Percentiles rank a stretch among this genome's conserved stretches.
These are phyloP conservation scores for Lutra lutra DNA, from an alignment of 2,797 vertebrate genomes.

Conservation along the genomic window DNA sequence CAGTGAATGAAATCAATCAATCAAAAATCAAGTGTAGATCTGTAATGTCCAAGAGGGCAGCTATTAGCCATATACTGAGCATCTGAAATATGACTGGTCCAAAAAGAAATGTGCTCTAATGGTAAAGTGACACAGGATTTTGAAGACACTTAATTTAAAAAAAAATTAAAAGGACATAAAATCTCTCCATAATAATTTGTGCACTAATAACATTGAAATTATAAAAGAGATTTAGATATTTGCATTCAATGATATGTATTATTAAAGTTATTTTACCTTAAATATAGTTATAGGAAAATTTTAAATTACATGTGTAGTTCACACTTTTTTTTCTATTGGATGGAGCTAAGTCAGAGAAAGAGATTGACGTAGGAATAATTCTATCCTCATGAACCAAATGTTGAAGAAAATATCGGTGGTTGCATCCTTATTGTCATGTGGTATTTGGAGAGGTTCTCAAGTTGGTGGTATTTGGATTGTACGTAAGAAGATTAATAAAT, in stretches of 20 bases:
- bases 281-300: neutral
- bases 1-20: neutral
- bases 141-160: neutral
- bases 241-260: neutral
- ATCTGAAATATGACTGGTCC: neutral
- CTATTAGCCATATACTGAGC: neutral
- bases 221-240: neutral
- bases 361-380: neutral
- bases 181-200: neutral
- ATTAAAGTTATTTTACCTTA: neutral
- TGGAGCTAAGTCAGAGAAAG: neutral
- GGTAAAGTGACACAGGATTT: neutral
- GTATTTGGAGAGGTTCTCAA: neutral
- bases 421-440: neutral
- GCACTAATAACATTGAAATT: neutral
- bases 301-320: neutral
- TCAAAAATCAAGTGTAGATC: neutral
- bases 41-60: neutral
- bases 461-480: neutral
- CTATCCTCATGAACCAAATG: neutral
- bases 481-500: neutral
- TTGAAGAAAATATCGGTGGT: neutral
- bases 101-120: neutral
- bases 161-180: neutral
- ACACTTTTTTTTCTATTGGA: neutral